Evolutionary conservation across 1,140 invertebrate genomes (phyloP), one percentile per base, ranked within the genome.

Genomic region (Drosophila nannoptera): DNA sequence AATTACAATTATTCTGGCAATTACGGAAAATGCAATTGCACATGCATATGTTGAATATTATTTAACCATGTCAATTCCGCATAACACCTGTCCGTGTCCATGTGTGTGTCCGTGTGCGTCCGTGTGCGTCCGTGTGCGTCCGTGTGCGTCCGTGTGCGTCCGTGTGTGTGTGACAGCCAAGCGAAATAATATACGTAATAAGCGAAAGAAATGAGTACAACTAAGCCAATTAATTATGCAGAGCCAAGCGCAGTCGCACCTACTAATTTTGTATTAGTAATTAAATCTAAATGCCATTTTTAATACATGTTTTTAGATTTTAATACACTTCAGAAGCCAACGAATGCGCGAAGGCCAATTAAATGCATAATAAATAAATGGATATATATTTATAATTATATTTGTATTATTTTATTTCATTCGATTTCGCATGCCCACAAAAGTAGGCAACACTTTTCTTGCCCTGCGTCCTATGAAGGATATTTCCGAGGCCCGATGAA

Each of bases 1-100:
- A 80, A 84, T 83, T 80, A 73, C 73, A 63, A 76, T 83, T 73
- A 83, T 84, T 84, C 71, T 70, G 80, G 80, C 81, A 84, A 80
- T 84, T 80, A 78, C 80, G 65, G 50, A 49, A 64, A 71, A 65
- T 83, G 68, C 63, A 74, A 73, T 73, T 74, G 76, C 78, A 81
- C 71, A 68, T 77, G 75, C 78, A 66, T 69, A 72, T 83, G 68
- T 61, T 73, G 58, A 75, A 80, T 81, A 76, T 76, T 81, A 59
- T 78, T 78, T 76, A 78, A 81, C 54, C 61, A 59, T 61, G 35
- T 55, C 71, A 45, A 50, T 12, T 66, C 32, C 38, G 7, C 62
- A 32, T 9, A 52, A 33, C 48, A 50, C 40, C 43, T 56, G 53
- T 33, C 14, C 60, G 16, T 52, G 22, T 22, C 22, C 22, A 22